A percentile compares a stretch with the other conserved stretches of the same genome.
phyloP scores from a whole-genome alignment of 1,140 invertebrate species.

The Drosophila melanica region DNA sequence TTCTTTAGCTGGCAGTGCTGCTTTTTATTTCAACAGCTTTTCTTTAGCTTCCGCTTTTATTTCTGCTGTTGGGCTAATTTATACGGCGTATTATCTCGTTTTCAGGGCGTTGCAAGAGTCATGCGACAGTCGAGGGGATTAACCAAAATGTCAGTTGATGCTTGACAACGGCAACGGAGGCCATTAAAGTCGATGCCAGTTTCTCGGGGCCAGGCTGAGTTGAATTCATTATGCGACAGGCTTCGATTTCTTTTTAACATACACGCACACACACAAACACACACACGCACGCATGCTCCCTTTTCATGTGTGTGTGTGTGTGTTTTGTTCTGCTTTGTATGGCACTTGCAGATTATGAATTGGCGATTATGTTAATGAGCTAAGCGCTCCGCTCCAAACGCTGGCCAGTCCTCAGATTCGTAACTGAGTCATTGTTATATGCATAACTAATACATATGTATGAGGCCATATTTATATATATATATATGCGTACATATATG shows the following conservation, averaged over 20 bases:
- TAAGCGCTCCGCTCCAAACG: constrained; percentile 20
- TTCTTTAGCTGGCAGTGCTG: too few species aligned
- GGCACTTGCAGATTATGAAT: constrained; percentile 70
- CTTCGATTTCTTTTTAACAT: constrained; percentile 36
- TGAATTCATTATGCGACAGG: constrained; percentile 56
- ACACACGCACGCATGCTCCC: too few species aligned
- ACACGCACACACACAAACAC: too few species aligned
- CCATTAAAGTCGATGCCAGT: constrained; percentile 51
- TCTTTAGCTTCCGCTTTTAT: too few species aligned
- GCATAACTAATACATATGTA: constrained; percentile 40
- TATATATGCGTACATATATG: not conserved
- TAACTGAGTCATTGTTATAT: constrained; percentile 60
- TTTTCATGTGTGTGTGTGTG: constrained; percentile 4
- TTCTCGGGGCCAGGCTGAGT: constrained; percentile 24
- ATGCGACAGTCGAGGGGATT: not conserved
- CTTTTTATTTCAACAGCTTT: too few species aligned
- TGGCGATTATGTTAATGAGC: constrained; percentile 78
- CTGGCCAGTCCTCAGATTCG: constrained; percentile 27
- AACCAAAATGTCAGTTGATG: constrained; percentile 12
- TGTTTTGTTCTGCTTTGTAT: constrained; percentile 44
- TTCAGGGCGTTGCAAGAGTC: not conserved
- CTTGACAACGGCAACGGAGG: constrained; percentile 49
- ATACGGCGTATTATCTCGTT: too few species aligned
- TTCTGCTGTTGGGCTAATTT: too few species aligned
- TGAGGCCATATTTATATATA: not conserved